A percentile compares a stretch with the other conserved stretches of the same genome.
These are phyloP conservation scores for Celastrina argiolus DNA, from an alignment of 2,888 invertebrate species.

Conservation along the genomic window DNA sequence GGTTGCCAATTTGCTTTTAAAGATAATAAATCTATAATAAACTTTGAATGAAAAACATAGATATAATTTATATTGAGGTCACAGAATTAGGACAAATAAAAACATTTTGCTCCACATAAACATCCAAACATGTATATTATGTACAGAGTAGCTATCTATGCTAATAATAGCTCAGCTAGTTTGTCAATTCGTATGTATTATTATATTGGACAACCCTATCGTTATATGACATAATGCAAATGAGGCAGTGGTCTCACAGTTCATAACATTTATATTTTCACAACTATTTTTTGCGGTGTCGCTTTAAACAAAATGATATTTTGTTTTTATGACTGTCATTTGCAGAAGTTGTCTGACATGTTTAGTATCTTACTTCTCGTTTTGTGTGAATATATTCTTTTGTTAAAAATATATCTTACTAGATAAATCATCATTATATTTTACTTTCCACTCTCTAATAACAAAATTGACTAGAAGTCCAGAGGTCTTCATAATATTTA, in stretches of 20 bases:
- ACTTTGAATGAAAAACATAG: background rate
- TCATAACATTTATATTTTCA: slow-evolving; percentile 62
- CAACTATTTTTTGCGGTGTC: slow-evolving; percentile 58
- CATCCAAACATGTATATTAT: background rate
- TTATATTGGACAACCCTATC: slow-evolving; percentile 1
- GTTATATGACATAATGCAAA: slow-evolving; percentile 68
- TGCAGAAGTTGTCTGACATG: slow-evolving; percentile 21
- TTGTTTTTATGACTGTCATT: slow-evolving; percentile 29
- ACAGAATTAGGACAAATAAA: background rate
- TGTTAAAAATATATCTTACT: slow-evolving; percentile 1
- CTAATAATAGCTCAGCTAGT: background rate
- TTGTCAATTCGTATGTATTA: background rate
- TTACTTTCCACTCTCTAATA: slow-evolving; percentile 3
- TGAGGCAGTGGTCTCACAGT: slow-evolving; percentile 51
- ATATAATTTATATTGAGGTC: too few relatives aligned
- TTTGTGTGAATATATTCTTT: slow-evolving; percentile 25
- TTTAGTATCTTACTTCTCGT: slow-evolving; percentile 20
- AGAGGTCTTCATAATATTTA: background rate
- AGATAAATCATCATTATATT: background rate
- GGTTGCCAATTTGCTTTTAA: background rate
- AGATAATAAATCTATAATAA: background rate
- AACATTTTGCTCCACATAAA: background rate
- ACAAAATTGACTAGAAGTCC: background rate
- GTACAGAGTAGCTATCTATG: background rate
- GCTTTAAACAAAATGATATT: slow-evolving; percentile 53